Percentiles rank a stretch among this genome's conserved stretches.
These are phyloP conservation scores for Xestobium rufovillosum DNA, from an alignment of 2,888 invertebrate genomes.

Conservation along the genomic window DNA sequence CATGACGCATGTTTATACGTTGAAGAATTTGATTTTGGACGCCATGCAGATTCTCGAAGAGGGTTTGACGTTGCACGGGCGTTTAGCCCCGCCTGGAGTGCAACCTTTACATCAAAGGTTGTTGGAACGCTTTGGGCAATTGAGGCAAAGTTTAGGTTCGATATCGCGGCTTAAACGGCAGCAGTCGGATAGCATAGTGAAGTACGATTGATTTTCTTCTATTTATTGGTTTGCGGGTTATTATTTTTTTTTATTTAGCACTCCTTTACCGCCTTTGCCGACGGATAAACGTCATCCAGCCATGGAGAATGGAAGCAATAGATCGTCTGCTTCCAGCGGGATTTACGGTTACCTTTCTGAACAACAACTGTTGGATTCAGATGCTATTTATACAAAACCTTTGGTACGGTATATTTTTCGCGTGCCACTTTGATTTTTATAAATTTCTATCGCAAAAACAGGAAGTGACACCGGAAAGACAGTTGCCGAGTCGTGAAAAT, in stretches of 20 bases:
- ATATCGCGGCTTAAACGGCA: constrained; percentile 57
- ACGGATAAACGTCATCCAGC: constrained; percentile 49
- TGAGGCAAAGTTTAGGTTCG: constrained; percentile 69
- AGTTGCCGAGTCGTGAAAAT: constrained; percentile 36
- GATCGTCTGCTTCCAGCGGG: constrained; percentile 43
- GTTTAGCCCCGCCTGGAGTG: constrained; percentile 79
- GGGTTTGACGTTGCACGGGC: constrained; percentile 76
- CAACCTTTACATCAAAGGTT: constrained; percentile 86
- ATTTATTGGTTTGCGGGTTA: constrained; percentile 23
- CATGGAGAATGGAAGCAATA: constrained; percentile 35
- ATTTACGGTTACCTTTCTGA: constrained; percentile 48
- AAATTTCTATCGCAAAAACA: constrained; percentile 26
- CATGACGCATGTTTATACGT: constrained; percentile 48
- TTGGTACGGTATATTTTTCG: constrained; percentile 47
- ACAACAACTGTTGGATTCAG: constrained; percentile 37
- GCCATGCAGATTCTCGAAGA: constrained; percentile 71
- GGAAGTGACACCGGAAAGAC: constrained; percentile 29
- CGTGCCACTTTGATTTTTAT: background rate
- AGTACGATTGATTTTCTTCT: constrained; percentile 47
- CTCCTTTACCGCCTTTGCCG: constrained; percentile 77
- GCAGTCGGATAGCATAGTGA: constrained; percentile 73
- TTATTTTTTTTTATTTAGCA: constrained; percentile 45
- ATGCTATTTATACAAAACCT: constrained; percentile 67
- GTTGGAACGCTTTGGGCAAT: constrained; percentile 77
- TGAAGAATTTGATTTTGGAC: constrained; percentile 65